A percentile compares a stretch with the other conserved stretches of the same genome.
Evolutionary conservation across 1,140 invertebrate genomes (phyloP).

Genomic region (Eriocheir sinensis): DNA sequence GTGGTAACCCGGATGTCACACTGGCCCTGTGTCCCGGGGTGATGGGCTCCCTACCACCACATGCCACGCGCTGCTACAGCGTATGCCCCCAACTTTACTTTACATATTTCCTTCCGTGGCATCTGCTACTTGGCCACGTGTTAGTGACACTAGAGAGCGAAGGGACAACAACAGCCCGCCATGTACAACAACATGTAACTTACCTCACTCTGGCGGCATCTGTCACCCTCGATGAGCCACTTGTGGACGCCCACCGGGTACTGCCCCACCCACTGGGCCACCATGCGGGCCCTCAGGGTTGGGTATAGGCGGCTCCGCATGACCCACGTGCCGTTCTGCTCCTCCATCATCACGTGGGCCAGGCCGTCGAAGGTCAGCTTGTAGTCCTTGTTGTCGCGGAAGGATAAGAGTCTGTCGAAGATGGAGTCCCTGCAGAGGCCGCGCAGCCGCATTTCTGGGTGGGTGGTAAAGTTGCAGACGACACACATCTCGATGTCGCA

Average conservation of each 20-base stretch:
- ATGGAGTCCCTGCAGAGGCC: constrained; percentile 24
- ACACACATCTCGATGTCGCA: constrained; percentile 26
- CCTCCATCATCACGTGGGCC: too few relatives aligned
- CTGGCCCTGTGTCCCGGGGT: too few relatives aligned
- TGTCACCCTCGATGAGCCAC: background rate
- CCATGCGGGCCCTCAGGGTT: background rate
- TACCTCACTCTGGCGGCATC: background rate
- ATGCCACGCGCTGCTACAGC: too few relatives aligned
- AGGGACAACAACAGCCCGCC: too few relatives aligned
- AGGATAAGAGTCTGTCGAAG: constrained; percentile 17
- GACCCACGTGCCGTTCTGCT: constrained; percentile 37
- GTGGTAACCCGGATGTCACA: too few relatives aligned
- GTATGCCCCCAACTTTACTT: too few relatives aligned
- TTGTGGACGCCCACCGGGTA: background rate
- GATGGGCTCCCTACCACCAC: too few relatives aligned
- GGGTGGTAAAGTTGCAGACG: constrained; percentile 32
- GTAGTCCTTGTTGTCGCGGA: constrained; percentile 10
- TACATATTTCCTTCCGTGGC: too few relatives aligned
- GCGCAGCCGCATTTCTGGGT: background rate
- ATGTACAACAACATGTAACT: too few relatives aligned
- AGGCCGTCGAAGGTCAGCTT: constrained; percentile 28
- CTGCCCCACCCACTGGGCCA: background rate
- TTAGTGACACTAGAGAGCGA: too few relatives aligned
- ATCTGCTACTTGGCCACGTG: too few relatives aligned
- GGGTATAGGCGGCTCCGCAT: constrained; percentile 5